Conservation (phyloP, 2,888 invertebrate species). For the Odontomyia ornata region DNA sequence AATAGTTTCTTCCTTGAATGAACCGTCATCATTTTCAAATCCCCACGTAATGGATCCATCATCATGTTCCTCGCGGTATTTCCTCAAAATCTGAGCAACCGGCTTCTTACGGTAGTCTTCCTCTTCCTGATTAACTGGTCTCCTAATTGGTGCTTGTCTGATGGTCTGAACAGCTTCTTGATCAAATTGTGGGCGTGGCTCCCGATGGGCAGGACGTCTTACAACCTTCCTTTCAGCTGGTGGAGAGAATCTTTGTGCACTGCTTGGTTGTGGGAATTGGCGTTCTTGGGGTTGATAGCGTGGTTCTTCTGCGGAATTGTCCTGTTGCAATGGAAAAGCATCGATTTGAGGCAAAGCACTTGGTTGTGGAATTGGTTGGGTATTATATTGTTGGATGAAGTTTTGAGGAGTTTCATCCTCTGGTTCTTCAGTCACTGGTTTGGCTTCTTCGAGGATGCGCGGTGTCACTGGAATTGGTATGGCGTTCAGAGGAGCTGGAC, state of each 20-base stretch:
- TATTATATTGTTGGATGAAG: conserved; percentile 65
- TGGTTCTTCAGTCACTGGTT: conserved; percentile 75
- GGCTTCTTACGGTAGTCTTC: conserved; percentile 69
- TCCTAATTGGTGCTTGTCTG: conserved; percentile 57
- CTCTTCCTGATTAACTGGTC: conserved; percentile 61
- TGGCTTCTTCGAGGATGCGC: conserved; percentile 63
- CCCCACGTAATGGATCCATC: conserved; percentile 86
- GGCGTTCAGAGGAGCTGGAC: conserved; percentile 65
- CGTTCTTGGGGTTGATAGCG: conserved; percentile 47
- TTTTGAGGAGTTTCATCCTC: conserved; percentile 71
- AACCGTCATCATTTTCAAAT: conserved; percentile 87
- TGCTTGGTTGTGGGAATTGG: conserved; percentile 47
- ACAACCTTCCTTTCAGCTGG: conserved; percentile 52
- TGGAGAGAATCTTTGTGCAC: conserved; percentile 33
- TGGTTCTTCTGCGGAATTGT: conserved; percentile 54
- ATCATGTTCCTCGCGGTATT: conserved; percentile 79
- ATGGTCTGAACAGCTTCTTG: conserved; percentile 64
- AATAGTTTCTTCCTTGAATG: conserved; percentile 85
- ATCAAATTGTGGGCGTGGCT: conserved; percentile 67
- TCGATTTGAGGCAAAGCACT: conserved; percentile 61
- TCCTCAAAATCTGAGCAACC: conserved; percentile 75
- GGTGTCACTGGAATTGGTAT: conserved; percentile 65
- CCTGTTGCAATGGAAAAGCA: conserved; percentile 55
- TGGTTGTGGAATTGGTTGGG: conserved; percentile 59
- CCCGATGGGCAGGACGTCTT: conserved; percentile 66